phyloP scores from a whole-genome alignment of 2,797 vertebrate genomes.

The Sandelia bainsii region DNA sequence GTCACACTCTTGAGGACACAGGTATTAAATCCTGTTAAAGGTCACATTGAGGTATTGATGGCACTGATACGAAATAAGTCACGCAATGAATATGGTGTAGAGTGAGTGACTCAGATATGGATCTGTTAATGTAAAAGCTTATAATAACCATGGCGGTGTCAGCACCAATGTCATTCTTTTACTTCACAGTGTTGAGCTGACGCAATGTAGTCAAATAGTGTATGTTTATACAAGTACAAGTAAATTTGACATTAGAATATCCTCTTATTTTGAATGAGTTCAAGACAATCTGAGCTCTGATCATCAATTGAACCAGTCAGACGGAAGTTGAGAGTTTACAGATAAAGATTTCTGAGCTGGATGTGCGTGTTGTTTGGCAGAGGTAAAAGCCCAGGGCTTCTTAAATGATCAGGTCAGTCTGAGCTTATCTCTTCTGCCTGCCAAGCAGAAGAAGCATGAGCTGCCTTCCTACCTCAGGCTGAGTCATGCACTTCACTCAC shows the following conservation, averaged over 20 bases:
- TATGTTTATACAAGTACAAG: neutral
- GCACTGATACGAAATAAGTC: slow-evolving; percentile 31
- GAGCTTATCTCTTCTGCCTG: slow-evolving; percentile 65
- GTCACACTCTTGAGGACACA: slow-evolving; percentile 19
- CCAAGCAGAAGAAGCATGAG: slow-evolving; percentile 73
- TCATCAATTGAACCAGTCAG: slow-evolving; percentile 43
- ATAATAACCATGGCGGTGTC: neutral
- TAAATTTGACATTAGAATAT: neutral
- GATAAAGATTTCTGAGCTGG: slow-evolving; percentile 43
- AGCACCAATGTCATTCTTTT: neutral
- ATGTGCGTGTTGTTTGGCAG: slow-evolving; percentile 42
- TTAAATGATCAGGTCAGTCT: slow-evolving; percentile 60
- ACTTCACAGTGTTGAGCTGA: neutral
- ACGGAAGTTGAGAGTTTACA: slow-evolving; percentile 23
- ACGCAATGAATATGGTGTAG: slow-evolving; percentile 14
- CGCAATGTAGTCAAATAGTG: too few species aligned
- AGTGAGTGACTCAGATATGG: slow-evolving; percentile 32
- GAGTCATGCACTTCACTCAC: slow-evolving; percentile 68
- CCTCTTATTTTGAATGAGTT: slow-evolving; percentile 56
- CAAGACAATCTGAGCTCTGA: slow-evolving; percentile 46
- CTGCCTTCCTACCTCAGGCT: slow-evolving; percentile 67
- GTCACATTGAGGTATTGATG: slow-evolving; percentile 58
- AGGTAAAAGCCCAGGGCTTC: slow-evolving; percentile 51
- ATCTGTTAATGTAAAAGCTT: neutral
- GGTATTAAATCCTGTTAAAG: slow-evolving; percentile 52